A percentile compares a stretch with the other conserved stretches of the same genome.
phyloP scores from a whole-genome alignment of 2,797 vertebrate genomes.

The Microctenopoma stevenorrisi region DNA sequence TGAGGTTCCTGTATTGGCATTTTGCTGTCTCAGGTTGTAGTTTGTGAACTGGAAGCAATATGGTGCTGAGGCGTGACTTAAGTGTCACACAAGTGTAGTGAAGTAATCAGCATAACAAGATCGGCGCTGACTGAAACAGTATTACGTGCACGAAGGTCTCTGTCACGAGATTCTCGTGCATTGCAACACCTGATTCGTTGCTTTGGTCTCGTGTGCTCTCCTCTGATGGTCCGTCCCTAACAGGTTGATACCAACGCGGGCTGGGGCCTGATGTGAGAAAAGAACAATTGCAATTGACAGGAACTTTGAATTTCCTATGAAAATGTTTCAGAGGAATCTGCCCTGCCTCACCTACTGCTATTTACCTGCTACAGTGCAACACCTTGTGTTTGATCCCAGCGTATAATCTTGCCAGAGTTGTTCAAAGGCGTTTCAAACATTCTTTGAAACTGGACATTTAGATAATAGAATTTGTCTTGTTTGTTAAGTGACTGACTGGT shows the following conservation, averaged over 20 bases:
- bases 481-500: too few relatives aligned
- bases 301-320: not conserved
- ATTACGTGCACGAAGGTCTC: too few relatives aligned
- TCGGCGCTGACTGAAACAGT: too few relatives aligned
- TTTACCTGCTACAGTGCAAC: not conserved
- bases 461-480: not conserved
- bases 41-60: too few relatives aligned
- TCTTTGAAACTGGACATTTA: not conserved
- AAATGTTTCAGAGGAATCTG: not conserved
- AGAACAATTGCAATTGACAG: not conserved
- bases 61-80: too few relatives aligned
- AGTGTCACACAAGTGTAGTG: too few relatives aligned
- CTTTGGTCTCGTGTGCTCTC: slow-evolving; percentile 44
- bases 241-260: not conserved
- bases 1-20: not conserved
- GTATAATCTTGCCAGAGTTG: not conserved
- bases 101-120: too few relatives aligned
- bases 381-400: not conserved
- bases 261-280: not conserved
- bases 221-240: slow-evolving; percentile 42
- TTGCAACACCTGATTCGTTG: too few relatives aligned
- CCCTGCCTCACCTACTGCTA: not conserved
- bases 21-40: too few relatives aligned
- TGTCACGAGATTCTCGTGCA: too few relatives aligned
- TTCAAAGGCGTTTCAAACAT: not conserved